These are phyloP conservation scores for Strigamia maritima DNA, from an alignment of 2,888 invertebrate species.

Conservation along the genomic window DNA sequence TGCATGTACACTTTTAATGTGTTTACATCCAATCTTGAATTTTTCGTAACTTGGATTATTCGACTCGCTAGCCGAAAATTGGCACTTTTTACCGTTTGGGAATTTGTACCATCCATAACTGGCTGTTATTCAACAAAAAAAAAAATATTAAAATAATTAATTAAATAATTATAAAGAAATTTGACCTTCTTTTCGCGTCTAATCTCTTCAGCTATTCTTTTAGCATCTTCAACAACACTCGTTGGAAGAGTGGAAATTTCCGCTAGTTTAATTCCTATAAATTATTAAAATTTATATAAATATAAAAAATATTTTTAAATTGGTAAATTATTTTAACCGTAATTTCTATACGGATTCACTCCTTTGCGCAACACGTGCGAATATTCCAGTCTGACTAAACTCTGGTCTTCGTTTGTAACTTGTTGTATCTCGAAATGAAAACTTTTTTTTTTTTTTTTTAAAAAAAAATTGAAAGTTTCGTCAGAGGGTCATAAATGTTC, in stretches of 20 bases:
- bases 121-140: not conserved
- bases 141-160: not conserved
- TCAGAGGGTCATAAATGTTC: not conserved
- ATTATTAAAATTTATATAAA: not conserved
- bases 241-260: slow-evolving; percentile 36
- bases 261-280: slow-evolving; percentile 37
- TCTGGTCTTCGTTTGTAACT: slow-evolving; percentile 40
- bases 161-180: not conserved
- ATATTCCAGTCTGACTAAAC: slow-evolving; percentile 57
- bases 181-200: slow-evolving; percentile 14
- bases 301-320: not conserved
- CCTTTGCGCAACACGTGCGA: slow-evolving; percentile 64
- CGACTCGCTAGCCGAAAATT: not conserved
- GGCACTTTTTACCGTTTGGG: not conserved
- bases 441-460: too few relatives aligned
- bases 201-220: not conserved
- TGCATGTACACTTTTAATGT: not conserved
- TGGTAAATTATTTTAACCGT: slow-evolving; percentile 56
- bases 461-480: not conserved
- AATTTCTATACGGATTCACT: slow-evolving; percentile 60
- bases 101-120: not conserved
- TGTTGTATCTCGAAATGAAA: slow-evolving; percentile 56
- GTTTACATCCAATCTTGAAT: not conserved
- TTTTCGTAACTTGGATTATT: slow-evolving; percentile 13
- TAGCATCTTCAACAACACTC: slow-evolving; percentile 35